Base-by-base conservation (phyloP, 2,888 invertebrate species). In the Drosophila fulvimacula region DNA sequence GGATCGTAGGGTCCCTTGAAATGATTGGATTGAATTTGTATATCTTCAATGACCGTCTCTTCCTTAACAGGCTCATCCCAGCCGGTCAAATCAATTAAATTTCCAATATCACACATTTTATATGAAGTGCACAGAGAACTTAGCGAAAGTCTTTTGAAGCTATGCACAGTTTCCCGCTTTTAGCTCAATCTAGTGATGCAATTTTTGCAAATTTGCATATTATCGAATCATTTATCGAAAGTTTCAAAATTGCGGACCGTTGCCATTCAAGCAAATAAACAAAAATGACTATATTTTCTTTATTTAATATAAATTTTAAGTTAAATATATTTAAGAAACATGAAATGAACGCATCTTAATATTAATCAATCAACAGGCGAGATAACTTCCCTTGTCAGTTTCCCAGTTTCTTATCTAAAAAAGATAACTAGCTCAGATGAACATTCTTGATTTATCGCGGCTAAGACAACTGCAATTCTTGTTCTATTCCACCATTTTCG, bases 1-100 rank as follows among this genome's bases (percentile, higher is more conserved):
- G 83, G 83, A 73, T 83, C 83, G 55, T 82, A 83, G 15, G 83
- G 87, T n/a, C 73, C 87, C 39, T 78, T 73, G 13, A 79, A 85
- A 38, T 36, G 44, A 3, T 57, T 63, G 1, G 76, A 48, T 61
- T 42, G 67, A 6, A 44, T 38, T 11, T 61, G 30, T 21, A 38
- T 11, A 17, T 80, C 66, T 11, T 67, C 66, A 44, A 44, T 10
- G 9, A 49, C 30, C 15, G 41, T n/a, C 24, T 77, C 63, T 13
- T 83, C 70, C 42, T 65, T 53, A 10, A 42, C 27, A 17, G 72
- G 58, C 64, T 81, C 80, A 55, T 83, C 70, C 51, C 69, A 79
- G 17, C 69, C 59, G 5, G 72, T 60, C 39, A 83, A 21, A 46
- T 83, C 87, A 70, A 83, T 83, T n/a, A 83, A 38, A 56, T 84